These are phyloP conservation scores for Diloba caeruleocephala DNA, from an alignment of 2,888 invertebrate species.

Conservation along the genomic window DNA sequence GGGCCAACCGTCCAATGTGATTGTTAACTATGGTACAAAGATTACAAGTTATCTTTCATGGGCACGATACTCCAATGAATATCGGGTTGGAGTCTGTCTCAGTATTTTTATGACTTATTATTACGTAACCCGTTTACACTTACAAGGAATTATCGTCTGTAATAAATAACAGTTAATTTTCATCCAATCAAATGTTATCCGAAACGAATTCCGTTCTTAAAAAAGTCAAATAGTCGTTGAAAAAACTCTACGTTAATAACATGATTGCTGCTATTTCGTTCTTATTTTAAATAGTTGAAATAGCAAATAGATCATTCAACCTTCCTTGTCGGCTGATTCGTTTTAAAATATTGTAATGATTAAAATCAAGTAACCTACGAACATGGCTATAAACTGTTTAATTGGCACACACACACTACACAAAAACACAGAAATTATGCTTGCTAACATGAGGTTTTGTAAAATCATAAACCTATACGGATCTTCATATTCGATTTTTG, in stretches of 20 bases:
- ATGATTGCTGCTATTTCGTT: constrained; percentile 29
- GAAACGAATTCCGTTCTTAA: constrained; percentile 20
- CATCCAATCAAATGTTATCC: constrained; percentile 31
- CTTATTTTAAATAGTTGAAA: constrained; percentile 19
- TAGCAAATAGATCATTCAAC: constrained; percentile 23
- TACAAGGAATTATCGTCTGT: constrained; percentile 28
- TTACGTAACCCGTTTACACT: constrained; percentile 55
- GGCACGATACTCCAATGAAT: constrained; percentile 68
- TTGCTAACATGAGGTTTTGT: not conserved
- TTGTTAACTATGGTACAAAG: constrained; percentile 82
- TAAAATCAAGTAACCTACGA: constrained; percentile 13
- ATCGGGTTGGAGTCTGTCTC: constrained; percentile 38
- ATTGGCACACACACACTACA: too few species aligned
- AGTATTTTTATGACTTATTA: constrained; percentile 48
- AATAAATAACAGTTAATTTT: constrained; percentile 42
- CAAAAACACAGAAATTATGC: constrained; percentile 10
- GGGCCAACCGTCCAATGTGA: constrained; percentile 73
- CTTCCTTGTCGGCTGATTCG: constrained; percentile 2
- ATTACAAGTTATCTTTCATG: constrained; percentile 82
- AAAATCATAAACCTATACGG: constrained; percentile 13
- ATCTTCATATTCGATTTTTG: constrained; percentile 10
- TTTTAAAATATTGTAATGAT: constrained; percentile 1
- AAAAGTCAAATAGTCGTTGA: constrained; percentile 7
- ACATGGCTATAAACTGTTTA: constrained; percentile 14
- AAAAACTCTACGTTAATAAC: constrained; percentile 10